Conservation (phyloP, 2,113 vertebrate genomes). For the Tringa solitaria region DNA sequence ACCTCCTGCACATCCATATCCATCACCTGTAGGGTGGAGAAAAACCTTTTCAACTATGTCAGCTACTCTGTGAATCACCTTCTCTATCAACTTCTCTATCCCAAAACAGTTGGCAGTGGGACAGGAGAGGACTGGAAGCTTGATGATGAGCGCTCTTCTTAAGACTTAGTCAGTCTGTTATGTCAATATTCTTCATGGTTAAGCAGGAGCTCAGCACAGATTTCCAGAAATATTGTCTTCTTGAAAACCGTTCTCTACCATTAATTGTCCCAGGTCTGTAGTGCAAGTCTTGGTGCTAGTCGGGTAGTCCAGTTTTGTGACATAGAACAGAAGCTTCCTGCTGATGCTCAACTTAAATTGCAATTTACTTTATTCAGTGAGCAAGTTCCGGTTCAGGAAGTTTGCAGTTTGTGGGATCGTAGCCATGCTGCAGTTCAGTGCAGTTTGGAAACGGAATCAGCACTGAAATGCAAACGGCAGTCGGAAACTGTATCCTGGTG, state of each 20-base stretch:
- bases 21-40: background rate
- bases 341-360: background rate
- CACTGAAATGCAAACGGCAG: background rate
- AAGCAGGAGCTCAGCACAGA: background rate
- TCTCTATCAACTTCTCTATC: background rate
- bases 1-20: background rate
- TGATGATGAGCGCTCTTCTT: background rate
- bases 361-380: background rate
- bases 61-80: background rate
- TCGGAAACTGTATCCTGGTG: background rate
- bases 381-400: background rate
- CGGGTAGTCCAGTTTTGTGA: background rate
- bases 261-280: background rate
- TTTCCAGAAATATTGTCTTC: background rate
- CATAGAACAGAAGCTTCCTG: background rate
- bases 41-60: background rate
- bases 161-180: background rate
- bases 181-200: background rate
- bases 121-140: background rate
- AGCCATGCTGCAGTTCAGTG: background rate
- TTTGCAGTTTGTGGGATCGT: accelerated
- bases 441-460: background rate
- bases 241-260: background rate
- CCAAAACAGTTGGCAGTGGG: background rate
- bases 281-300: background rate